A percentile compares a stretch with the other conserved stretches of the same genome.
Evolutionary conservation across 2,113 vertebrate species (phyloP).

Genomic region (Clinocottus analis): DNA sequence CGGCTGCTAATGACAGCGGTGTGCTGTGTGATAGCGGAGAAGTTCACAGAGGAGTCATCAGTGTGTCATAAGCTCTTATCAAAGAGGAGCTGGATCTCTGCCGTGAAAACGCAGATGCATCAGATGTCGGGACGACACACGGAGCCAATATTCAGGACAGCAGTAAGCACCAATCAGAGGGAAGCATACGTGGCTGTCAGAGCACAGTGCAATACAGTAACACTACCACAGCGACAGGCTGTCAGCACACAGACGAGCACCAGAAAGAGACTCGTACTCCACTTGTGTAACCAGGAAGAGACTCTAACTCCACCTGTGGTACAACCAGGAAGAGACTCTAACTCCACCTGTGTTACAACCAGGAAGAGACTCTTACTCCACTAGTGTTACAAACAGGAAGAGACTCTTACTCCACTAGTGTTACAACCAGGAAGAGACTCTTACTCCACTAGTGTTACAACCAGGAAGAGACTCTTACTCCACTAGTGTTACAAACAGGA

Average conservation of each 20-base stretch:
- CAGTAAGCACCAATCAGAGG: neutral
- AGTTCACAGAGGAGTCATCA: neutral
- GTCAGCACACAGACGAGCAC: neutral
- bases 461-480: constrained; percentile 9
- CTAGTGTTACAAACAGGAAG: neutral
- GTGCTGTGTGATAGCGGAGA: neutral
- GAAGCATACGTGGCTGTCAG: neutral
- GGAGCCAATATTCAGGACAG: neutral
- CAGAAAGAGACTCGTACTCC: constrained; percentile 10
- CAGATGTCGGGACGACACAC: neutral
- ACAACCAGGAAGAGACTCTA: constrained; percentile 1
- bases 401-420: constrained; percentile 9
- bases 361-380: constrained; percentile 8
- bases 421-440: neutral
- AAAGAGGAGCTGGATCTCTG: neutral
- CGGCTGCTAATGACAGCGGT: neutral
- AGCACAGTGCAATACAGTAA: neutral
- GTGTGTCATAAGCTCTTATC: neutral
- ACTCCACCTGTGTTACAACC: neutral
- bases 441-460: neutral
- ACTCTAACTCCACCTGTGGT: neutral
- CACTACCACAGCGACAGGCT: neutral
- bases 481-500: neutral
- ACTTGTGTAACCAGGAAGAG: neutral
- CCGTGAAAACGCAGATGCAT: neutral